Conservation (phyloP, 2,888 invertebrate genomes). For the Heliconius hortense region DNA sequence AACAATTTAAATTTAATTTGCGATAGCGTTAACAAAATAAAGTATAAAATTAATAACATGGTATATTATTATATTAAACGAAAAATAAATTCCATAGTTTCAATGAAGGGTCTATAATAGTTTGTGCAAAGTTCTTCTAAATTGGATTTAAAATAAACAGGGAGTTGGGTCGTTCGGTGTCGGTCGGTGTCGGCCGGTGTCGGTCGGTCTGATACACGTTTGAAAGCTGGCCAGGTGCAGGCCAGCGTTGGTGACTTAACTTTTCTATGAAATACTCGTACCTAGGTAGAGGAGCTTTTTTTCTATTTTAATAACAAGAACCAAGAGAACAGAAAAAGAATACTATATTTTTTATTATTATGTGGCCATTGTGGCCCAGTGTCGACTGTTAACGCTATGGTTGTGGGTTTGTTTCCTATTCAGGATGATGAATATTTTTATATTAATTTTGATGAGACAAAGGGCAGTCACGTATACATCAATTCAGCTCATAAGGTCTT, state of each 20-base stretch:
- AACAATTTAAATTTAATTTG: background rate
- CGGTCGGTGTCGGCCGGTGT: too few species aligned
- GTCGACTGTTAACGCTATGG: too few species aligned
- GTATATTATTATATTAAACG: background rate
- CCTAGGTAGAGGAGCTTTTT: background rate
- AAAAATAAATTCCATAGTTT: conserved; percentile 3
- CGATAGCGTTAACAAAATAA: background rate
- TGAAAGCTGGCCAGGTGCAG: conserved; percentile 10
- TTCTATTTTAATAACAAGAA: background rate
- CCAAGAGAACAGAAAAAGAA: background rate
- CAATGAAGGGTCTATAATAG: background rate
- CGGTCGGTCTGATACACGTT: background rate
- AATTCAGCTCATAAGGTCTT: too few species aligned
- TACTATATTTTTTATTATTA: background rate
- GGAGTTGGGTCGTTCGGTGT: background rate
- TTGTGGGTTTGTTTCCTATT: too few species aligned
- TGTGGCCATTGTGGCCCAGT: too few species aligned
- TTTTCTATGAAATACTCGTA: conserved; percentile 1
- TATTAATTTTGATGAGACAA: too few species aligned
- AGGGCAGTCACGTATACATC: too few species aligned
- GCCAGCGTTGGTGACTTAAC: conserved; percentile 1
- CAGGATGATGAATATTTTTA: too few species aligned
- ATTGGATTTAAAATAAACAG: conserved; percentile 13
- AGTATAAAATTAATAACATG: background rate
- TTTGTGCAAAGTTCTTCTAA: conserved; percentile 4